These are phyloP conservation scores for Labrus mixtus DNA, from an alignment of 2,113 vertebrate genomes.

Conservation along the genomic window DNA sequence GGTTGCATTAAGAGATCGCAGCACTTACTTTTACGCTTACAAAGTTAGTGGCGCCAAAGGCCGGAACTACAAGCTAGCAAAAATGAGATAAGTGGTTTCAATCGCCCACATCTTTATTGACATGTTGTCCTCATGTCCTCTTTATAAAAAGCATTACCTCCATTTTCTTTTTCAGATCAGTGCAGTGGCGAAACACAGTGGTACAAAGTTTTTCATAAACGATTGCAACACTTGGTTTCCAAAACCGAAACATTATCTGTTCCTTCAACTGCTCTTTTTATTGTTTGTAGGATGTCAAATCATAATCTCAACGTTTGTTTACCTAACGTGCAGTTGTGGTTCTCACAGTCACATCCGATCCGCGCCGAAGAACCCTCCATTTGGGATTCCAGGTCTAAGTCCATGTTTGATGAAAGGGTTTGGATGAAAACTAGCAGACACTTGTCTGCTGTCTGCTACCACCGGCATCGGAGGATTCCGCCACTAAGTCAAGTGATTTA, in stretches of 20 bases:
- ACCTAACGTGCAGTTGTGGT: slow-evolving; percentile 47
- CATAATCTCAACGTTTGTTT: slow-evolving; percentile 50
- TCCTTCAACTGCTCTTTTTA: not conserved
- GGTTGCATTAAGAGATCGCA: not conserved
- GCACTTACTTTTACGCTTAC: too few relatives aligned
- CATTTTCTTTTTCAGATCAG: not conserved
- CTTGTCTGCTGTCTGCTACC: slow-evolving; percentile 66
- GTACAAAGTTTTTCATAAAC: not conserved
- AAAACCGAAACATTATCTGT: not conserved
- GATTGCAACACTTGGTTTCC: not conserved
- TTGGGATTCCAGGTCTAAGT: slow-evolving; percentile 66
- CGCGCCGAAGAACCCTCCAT: slow-evolving; percentile 51
- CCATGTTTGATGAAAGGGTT: slow-evolving; percentile 70
- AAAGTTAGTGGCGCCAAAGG: too few relatives aligned
- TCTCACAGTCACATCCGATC: slow-evolving; percentile 71
- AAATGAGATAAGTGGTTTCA: not conserved
- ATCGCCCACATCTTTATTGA: not conserved
- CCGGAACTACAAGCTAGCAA: too few relatives aligned
- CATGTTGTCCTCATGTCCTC: not conserved
- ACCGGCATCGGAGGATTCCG: slow-evolving; percentile 63
- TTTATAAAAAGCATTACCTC: not conserved
- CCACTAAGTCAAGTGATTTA: slow-evolving; percentile 69
- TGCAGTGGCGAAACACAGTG: not conserved
- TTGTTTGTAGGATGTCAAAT: slow-evolving; percentile 32
- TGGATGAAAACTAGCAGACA: slow-evolving; percentile 68